Evolutionary conservation across 2,888 invertebrate species (phyloP).

Genomic region (Ichneumoninae sp.): DNA sequence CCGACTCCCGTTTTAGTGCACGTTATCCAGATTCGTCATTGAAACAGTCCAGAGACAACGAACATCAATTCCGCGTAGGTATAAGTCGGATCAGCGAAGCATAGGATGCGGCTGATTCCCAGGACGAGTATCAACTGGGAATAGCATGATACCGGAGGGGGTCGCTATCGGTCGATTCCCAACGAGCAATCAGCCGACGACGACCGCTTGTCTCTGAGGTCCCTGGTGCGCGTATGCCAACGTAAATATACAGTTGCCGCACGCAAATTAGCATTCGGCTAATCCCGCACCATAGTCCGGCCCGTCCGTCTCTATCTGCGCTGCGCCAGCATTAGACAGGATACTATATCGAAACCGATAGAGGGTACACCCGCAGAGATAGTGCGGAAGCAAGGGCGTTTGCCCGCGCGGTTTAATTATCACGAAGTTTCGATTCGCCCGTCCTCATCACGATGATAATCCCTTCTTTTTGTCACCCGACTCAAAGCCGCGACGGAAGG

Average conservation of each 20-base stretch:
- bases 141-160: slow-evolving; percentile 40
- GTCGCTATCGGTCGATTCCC: slow-evolving; percentile 25
- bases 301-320: slow-evolving; percentile 13
- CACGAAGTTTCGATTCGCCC: background rate
- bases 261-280: slow-evolving; percentile 31
- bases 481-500: background rate
- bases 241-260: slow-evolving; percentile 24
- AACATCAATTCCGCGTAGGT: background rate
- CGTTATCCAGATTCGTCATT: background rate
- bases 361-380: background rate
- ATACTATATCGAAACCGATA: slow-evolving; percentile 30
- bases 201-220: slow-evolving; percentile 41
- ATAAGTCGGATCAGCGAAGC: background rate
- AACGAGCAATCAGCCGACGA: slow-evolving; percentile 33
- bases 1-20: no score
- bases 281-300: slow-evolving; percentile 23
- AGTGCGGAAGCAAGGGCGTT: background rate
- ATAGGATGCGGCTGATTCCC: slow-evolving; percentile 27
- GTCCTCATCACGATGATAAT: background rate
- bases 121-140: slow-evolving; percentile 25
- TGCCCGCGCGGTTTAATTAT: slow-evolving; percentile 5
- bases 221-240: slow-evolving; percentile 27
- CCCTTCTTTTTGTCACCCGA: slow-evolving; percentile 33
- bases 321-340: slow-evolving; percentile 4
- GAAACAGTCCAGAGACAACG: background rate